These are phyloP conservation scores for Forbesichthys papilliferus DNA, from an alignment of 2,113 vertebrate species.

Conservation along the genomic window DNA sequence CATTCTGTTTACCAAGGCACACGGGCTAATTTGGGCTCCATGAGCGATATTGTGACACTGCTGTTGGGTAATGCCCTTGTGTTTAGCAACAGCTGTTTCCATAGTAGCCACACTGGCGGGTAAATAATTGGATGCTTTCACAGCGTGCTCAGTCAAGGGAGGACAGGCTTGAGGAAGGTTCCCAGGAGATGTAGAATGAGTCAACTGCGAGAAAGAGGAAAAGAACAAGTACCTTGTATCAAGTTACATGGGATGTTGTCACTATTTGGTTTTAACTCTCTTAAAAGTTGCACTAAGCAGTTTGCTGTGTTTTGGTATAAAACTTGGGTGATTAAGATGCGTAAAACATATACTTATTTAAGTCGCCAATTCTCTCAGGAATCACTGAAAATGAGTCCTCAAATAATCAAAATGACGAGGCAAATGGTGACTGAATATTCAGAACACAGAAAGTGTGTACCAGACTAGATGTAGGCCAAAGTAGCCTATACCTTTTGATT, in stretches of 20 bases:
- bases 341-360: neutral
- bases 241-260: neutral
- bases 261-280: constrained; percentile 1
- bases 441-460: neutral
- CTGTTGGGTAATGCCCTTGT: constrained; percentile 44
- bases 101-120: constrained; percentile 34
- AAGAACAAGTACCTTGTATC: neutral
- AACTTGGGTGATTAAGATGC: no score
- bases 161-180: constrained; percentile 27
- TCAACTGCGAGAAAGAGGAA: constrained; percentile 54
- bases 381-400: neutral
- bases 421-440: neutral
- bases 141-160: constrained; percentile 31
- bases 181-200: constrained; percentile 28
- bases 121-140: constrained; percentile 49
- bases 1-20: constrained; percentile 55
- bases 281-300: neutral
- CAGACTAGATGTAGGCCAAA: neutral
- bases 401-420: no score
- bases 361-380: neutral
- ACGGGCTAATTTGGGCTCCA: constrained; percentile 53
- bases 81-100: constrained; percentile 67
- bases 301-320: no score
- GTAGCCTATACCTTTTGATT: neutral
- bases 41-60: constrained; percentile 40